These are phyloP conservation scores for Otis tarda DNA, from an alignment of 2,113 vertebrate species.

Conservation along the genomic window DNA sequence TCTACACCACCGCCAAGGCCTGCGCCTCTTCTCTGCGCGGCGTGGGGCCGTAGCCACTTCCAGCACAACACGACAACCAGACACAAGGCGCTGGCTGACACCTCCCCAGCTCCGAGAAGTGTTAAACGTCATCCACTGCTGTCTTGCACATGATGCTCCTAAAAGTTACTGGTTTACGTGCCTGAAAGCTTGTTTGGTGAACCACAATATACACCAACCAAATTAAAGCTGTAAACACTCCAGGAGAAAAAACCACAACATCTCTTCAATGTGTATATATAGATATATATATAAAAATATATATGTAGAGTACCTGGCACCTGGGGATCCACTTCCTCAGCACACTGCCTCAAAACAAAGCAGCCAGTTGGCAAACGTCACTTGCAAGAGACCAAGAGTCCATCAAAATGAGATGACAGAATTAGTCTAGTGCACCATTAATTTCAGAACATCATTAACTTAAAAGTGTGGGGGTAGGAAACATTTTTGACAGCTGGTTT, in stretches of 20 bases:
- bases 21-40: neutral
- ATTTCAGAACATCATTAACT: conserved; percentile 57
- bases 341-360: neutral
- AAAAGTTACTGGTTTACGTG: neutral
- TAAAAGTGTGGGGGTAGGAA: conserved; percentile 29
- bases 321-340: neutral
- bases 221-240: conserved; percentile 9
- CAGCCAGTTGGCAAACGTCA: neutral
- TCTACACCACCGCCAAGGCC: fast-evolving
- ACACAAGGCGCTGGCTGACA: neutral
- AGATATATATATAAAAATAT: fast-evolving
- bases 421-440: conserved; percentile 9
- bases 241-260: neutral
- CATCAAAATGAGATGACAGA: neutral
- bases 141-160: neutral
- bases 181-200: neutral
- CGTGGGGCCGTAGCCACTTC: neutral
- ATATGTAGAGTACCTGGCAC: neutral
- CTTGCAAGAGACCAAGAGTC: neutral
- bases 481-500: conserved; percentile 66
- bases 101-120: neutral
- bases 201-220: neutral
- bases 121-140: neutral
- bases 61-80: neutral
- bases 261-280: neutral